Conservation (phyloP, 2,797 vertebrate genomes). For the Coccyzus lansbergi region DNA sequence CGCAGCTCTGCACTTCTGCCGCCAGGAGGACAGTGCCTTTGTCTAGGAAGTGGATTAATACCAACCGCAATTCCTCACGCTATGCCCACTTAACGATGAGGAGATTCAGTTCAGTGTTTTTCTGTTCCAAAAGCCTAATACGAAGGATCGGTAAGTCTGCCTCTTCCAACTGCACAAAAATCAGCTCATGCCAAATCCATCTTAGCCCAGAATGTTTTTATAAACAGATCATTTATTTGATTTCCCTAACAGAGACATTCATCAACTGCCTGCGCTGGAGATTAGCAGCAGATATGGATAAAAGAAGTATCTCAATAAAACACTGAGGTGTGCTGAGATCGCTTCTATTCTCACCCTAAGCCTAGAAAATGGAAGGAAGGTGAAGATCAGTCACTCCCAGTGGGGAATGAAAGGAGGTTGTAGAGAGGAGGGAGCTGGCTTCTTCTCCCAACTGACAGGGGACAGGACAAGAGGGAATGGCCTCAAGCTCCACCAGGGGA, state of each 20-base stretch:
- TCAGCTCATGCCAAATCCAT: slow-evolving; percentile 35
- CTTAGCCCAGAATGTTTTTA: slow-evolving; percentile 41
- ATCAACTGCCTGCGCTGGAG: slow-evolving; percentile 9
- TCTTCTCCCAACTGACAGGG: no score
- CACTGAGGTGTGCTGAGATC: background rate
- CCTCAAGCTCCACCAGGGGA: no score
- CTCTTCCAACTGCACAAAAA: slow-evolving; percentile 31
- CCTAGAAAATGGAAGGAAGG: background rate
- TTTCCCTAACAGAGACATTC: slow-evolving; percentile 33
- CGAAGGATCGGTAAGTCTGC: slow-evolving; percentile 8
- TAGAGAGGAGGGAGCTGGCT: no score
- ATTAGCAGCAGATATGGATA: background rate
- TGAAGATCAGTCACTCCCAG: background rate
- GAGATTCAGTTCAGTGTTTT: slow-evolving; percentile 11
- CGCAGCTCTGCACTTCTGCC: background rate
- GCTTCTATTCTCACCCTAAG: background rate
- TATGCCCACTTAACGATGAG: slow-evolving; percentile 8
- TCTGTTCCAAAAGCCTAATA: slow-evolving; percentile 26
- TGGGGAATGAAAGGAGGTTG: no score
- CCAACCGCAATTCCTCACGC: slow-evolving; percentile 11
- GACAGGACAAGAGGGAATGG: no score
- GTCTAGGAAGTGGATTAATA: background rate
- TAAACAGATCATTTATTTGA: slow-evolving; percentile 57
- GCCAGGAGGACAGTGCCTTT: background rate
- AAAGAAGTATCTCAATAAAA: background rate